A percentile compares a stretch with the other conserved stretches of the same genome.
phyloP scores from a whole-genome alignment of 1,140 invertebrate genomes.

The Papilio glaucus region DNA sequence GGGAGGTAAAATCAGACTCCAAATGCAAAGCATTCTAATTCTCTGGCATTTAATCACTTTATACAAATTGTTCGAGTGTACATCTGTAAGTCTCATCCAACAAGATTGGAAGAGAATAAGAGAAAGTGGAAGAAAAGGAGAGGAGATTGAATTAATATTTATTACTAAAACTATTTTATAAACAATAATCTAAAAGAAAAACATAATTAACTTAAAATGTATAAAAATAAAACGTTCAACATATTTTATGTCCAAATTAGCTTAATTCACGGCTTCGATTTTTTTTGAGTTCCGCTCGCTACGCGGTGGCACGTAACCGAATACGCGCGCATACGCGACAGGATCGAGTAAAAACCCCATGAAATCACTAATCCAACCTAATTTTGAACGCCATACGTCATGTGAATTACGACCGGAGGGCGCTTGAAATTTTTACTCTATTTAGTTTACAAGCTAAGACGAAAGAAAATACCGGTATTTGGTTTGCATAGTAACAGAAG shows the following conservation, averaged over 20 bases:
- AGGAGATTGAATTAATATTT: background rate
- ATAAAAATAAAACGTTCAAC: constrained; percentile 36
- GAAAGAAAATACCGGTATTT: constrained; percentile 20
- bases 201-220: constrained; percentile 22
- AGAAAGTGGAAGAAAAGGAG: background rate
- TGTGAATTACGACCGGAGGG: constrained; percentile 64
- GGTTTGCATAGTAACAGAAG: background rate
- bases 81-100: no score
- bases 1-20: no score
- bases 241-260: constrained; percentile 37
- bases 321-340: constrained; percentile 49
- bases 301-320: constrained; percentile 53
- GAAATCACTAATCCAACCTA: constrained; percentile 77
- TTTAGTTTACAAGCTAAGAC: constrained; percentile 49
- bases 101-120: no score
- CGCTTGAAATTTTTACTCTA: constrained; percentile 63
- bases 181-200: background rate
- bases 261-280: constrained; percentile 43
- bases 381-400: constrained; percentile 70
- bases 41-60: no score
- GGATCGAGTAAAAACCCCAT: constrained; percentile 58
- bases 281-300: constrained; percentile 56
- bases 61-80: no score
- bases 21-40: no score
- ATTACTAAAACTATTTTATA: background rate